Base-by-base conservation (phyloP, 2,797 vertebrate species). In the Smutsia temminckii region DNA sequence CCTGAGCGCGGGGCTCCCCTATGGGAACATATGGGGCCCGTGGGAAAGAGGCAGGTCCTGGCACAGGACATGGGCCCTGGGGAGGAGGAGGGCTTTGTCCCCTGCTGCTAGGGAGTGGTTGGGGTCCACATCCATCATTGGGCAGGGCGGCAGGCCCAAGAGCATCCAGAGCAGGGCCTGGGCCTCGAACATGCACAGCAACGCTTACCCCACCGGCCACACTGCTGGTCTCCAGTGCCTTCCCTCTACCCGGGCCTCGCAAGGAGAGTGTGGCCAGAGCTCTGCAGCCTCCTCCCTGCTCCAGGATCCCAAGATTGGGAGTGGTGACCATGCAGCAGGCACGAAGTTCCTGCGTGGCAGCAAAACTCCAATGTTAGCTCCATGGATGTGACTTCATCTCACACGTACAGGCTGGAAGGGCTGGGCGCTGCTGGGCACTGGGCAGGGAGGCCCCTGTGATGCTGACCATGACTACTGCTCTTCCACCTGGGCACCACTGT, bases 11-110 rank as follows among this genome's bases (percentile, higher is more conserved):
- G 37, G 37, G 37, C 11, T 2, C 63, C 16, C 9, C 18, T 6
- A 0, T 5, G 59, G 25, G 40, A 55, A 8, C 12, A 13, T 37
- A 37, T 2, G 46, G 5, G 32, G 29, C 40, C n/a, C 13, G 32
- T 3, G 32, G 68, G n/a, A 11, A 14, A 57, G 32, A 49, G 40
- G 29, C 29, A 12, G 16, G 20, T 23, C 20, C 49, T 14, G 37
- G 49, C 21, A 4, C 53, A 88, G 71, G 42, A 27, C 34, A 21
- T 37, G 83, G 68, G 6, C 8, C 8, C 69, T 18, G 29, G 16
- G 53, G 40, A 51, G 20, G 20, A 40, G 5, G 25, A 32, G 18
- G 2, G n/a, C 37, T n/a, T 53, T 27, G 9, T 71, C 16, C 37
- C 34, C 21, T 27, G 37, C n/a, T 17, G 18, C 34, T 6, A 4